Conservation (phyloP, 2,113 vertebrate species). For the Athene noctua region DNA sequence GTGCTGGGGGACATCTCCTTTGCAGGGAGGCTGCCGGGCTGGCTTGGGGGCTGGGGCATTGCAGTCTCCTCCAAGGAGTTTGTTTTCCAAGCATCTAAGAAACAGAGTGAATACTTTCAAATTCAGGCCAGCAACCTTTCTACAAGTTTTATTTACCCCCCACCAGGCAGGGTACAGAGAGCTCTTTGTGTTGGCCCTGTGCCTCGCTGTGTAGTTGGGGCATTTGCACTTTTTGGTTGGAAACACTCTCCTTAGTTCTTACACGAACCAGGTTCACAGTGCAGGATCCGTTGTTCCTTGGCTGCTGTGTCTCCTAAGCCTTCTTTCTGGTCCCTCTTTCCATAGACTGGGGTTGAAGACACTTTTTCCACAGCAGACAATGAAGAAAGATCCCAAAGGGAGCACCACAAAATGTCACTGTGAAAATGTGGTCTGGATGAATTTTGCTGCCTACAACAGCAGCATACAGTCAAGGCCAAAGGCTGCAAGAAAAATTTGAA, state of each 20-base stretch:
- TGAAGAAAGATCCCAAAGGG: not conserved
- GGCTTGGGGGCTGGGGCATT: not conserved
- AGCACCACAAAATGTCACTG: not conserved
- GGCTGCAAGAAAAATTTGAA: not conserved
- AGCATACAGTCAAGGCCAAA: not conserved
- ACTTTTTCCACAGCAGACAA: not conserved
- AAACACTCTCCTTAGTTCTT: not conserved
- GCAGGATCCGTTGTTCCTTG: not conserved
- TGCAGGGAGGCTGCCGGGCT: accelerated
- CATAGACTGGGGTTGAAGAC: not conserved
- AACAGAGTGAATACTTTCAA: not conserved
- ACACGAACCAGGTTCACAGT: not conserved
- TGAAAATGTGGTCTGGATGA: not conserved
- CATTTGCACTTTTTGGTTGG: not conserved
- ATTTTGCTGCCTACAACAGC: not conserved
- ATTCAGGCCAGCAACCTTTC: not conserved
- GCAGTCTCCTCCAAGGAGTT: not conserved
- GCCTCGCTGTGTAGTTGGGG: not conserved
- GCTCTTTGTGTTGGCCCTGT: not conserved
- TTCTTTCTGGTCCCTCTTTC: not conserved
- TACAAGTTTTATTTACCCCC: not conserved
- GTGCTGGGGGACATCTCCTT: not conserved
- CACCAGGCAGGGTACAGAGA: not conserved
- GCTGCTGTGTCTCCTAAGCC: not conserved
- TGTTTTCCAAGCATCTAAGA: not conserved